Evolutionary conservation across 2,888 invertebrate species (phyloP).

Genomic region (Clitarchus hookeri): DNA sequence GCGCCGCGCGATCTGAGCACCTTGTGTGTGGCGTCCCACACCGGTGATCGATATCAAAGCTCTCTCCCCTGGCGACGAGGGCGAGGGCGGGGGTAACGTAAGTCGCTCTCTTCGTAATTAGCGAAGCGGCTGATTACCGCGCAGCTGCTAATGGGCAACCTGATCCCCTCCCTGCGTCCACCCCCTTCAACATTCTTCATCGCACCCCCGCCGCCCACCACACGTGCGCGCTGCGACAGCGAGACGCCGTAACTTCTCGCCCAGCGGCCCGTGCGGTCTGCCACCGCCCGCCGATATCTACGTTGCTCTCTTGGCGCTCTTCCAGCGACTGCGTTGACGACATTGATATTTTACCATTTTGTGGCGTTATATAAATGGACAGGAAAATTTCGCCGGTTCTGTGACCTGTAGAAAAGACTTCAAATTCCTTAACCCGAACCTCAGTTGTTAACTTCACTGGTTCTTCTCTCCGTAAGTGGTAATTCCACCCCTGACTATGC

Average conservation of each 20-base stretch:
- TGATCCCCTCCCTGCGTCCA: neutral
- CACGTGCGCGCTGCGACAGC: neutral
- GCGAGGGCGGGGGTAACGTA: neutral
- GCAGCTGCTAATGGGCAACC: conserved; percentile 2
- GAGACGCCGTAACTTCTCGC: neutral
- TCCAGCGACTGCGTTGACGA: too few relatives aligned
- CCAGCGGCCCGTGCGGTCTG: neutral
- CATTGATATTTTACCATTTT: too few relatives aligned
- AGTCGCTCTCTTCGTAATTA: conserved; percentile 10
- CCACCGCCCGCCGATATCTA: too few relatives aligned
- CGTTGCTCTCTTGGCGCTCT: too few relatives aligned
- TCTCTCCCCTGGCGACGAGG: neutral
- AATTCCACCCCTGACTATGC: too few relatives aligned
- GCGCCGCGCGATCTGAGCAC: neutral
- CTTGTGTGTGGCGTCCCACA: neutral
- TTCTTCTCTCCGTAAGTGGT: too few relatives aligned
- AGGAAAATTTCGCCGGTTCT: too few relatives aligned
- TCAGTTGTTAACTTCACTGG: too few relatives aligned
- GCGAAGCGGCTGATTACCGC: neutral
- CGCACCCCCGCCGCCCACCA: neutral
- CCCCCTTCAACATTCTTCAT: neutral
- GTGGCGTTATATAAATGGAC: too few relatives aligned
- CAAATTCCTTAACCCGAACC: too few relatives aligned
- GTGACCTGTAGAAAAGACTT: too few relatives aligned
- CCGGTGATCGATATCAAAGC: conserved; percentile 5